Evolutionary conservation across 2,888 invertebrate genomes (phyloP).

Genomic region (Platycheirus rosarum): DNA sequence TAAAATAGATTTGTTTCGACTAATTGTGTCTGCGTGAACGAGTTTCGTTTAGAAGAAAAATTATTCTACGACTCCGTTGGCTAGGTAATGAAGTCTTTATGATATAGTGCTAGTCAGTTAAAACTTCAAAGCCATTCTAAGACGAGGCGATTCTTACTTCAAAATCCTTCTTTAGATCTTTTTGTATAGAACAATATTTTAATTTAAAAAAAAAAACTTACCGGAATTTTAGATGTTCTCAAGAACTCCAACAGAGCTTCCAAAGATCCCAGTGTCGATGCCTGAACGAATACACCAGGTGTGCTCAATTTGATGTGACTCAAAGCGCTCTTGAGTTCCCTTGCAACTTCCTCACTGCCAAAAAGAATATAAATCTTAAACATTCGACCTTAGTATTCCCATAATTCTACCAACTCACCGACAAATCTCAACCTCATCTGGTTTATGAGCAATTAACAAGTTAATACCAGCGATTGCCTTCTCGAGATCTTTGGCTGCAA

Average conservation of each 20-base stretch:
- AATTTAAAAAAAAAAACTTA: too few relatives aligned
- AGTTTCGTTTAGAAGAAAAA: too few relatives aligned
- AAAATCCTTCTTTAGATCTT: too few relatives aligned
- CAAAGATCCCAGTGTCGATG: conserved; percentile 98
- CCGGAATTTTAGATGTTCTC: conserved; percentile 95
- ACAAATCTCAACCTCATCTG: conserved; percentile 95
- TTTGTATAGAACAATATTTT: neutral
- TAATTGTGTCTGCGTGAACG: too few relatives aligned
- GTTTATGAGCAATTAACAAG: conserved; percentile 93
- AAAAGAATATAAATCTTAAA: too few relatives aligned
- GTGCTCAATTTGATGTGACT: conserved; percentile 95
- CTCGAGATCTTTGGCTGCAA: conserved; percentile 98
- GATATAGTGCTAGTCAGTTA: too few relatives aligned
- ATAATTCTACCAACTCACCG: conserved; percentile 82
- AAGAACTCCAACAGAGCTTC: conserved; percentile 98
- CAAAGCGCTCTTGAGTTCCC: conserved; percentile 93
- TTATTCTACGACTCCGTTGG: too few relatives aligned
- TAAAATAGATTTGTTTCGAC: too few relatives aligned
- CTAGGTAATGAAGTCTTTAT: too few relatives aligned
- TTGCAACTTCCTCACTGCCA: conserved; percentile 94
- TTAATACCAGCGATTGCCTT: conserved; percentile 98
- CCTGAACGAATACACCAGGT: conserved; percentile 99
- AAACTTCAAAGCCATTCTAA: too few relatives aligned
- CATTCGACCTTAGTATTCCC: too few relatives aligned
- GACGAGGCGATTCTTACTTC: too few relatives aligned